phyloP scores from a whole-genome alignment of 2,888 invertebrate genomes.

The Synanthedon formicaeformis region DNA sequence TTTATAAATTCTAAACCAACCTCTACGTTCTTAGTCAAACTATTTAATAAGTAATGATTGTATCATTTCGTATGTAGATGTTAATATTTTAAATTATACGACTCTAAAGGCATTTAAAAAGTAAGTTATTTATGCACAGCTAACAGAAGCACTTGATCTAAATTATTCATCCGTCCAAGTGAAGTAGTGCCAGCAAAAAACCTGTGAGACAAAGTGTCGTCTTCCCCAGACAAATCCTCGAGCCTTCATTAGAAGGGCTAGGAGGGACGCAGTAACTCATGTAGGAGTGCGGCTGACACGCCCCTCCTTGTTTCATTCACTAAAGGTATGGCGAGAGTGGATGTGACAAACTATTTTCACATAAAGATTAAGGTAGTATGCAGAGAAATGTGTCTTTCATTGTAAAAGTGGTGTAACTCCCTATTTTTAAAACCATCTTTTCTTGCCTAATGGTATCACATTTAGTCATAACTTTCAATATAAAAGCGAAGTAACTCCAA shows the following conservation, averaged over 20 bases:
- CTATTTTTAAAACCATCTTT: too few relatives aligned
- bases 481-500: too few relatives aligned
- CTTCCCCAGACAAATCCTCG: conserved; percentile 21
- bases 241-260: conserved; percentile 38
- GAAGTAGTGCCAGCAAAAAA: conserved; percentile 34
- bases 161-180: conserved; percentile 30
- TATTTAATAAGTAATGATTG: too few relatives aligned
- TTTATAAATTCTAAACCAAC: too few relatives aligned
- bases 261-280: conserved; percentile 16
- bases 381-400: too few relatives aligned
- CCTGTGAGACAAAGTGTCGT: conserved; percentile 34
- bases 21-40: too few relatives aligned
- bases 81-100: too few relatives aligned
- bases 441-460: too few relatives aligned
- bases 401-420: too few relatives aligned
- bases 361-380: too few relatives aligned
- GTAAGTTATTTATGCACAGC: background rate
- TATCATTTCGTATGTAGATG: too few relatives aligned
- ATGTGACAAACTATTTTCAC: background rate
- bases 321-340: background rate
- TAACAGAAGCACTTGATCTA: conserved; percentile 8
- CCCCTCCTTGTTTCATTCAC: conserved; percentile 9
- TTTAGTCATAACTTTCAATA: too few relatives aligned
- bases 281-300: conserved; percentile 23
- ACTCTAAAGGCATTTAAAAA: background rate